Percentiles rank a stretch among this genome's conserved stretches.
Conservation (phyloP, 2,113 vertebrate genomes). For the Ia io region DNA sequence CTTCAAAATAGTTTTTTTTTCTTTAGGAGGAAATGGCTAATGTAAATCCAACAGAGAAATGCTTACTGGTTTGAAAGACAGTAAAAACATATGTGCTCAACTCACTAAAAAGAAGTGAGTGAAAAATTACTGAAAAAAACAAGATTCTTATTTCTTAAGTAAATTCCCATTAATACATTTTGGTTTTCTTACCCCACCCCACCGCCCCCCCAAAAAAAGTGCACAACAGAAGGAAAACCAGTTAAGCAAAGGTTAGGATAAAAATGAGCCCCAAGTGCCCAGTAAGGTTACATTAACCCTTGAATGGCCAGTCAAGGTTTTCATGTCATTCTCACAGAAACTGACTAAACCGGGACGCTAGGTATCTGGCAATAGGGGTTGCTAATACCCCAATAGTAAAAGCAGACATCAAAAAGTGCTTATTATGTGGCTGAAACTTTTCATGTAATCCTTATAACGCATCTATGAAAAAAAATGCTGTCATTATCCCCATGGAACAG, state of each 20-base stretch:
- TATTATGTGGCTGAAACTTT: background rate
- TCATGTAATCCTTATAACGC: background rate
- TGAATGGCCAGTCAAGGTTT: background rate
- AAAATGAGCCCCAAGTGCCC: background rate
- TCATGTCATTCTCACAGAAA: background rate
- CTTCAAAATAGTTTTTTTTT: slow-evolving; percentile 13
- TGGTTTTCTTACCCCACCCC: background rate
- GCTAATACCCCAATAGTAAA: background rate
- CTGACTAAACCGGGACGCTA: background rate
- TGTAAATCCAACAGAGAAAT: background rate
- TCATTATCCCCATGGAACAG: background rate
- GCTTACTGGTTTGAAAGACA: background rate
- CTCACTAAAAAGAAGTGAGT: background rate
- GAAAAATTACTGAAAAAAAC: background rate
- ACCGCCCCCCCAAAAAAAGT: background rate
- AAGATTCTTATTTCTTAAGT: background rate
- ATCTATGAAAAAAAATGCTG: background rate
- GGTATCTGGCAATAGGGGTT: background rate
- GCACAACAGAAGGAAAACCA: slow-evolving; percentile 11
- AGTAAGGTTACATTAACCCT: background rate
- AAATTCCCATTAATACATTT: background rate
- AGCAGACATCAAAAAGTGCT: background rate
- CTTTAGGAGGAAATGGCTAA: slow-evolving; percentile 7
- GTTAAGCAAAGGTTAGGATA: background rate
- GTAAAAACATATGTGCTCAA: background rate